Evolutionary conservation across 2,888 invertebrate genomes (phyloP).

Genomic region (Eilema caniola): DNA sequence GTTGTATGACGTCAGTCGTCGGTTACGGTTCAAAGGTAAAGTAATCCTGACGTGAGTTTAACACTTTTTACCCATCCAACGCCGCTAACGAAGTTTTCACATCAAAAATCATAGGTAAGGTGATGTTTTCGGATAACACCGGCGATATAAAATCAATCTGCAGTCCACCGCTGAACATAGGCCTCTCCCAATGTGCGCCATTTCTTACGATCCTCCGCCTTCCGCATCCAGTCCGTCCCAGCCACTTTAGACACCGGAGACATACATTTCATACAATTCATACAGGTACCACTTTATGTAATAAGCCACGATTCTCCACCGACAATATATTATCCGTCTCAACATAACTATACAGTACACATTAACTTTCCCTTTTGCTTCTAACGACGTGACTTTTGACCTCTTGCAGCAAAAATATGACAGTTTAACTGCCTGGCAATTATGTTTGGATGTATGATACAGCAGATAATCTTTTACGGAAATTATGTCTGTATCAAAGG

Average conservation of each 20-base stretch:
- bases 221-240: no score
- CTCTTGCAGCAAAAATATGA: slow-evolving; percentile 18
- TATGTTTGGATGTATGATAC: background rate
- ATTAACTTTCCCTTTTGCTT: slow-evolving; percentile 26
- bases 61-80: no score
- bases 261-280: background rate
- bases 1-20: no score
- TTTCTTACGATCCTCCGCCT: no score
- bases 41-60: no score
- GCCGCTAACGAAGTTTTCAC: no score
- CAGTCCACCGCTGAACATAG: no score
- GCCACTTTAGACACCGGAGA: background rate
- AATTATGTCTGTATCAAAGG: background rate
- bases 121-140: no score
- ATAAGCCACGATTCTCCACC: slow-evolving; percentile 12
- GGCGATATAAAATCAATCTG: no score
- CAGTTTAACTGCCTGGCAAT: slow-evolving; percentile 14
- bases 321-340: slow-evolving; percentile 10
- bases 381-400: slow-evolving; percentile 16
- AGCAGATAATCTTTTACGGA: background rate
- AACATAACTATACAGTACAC: slow-evolving; percentile 5
- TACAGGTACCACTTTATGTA: background rate
- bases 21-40: no score
- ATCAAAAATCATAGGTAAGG: no score
- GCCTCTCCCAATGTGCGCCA: no score